Base-by-base conservation (phyloP, 2,888 invertebrate species). In the Agonum fuliginosum region DNA sequence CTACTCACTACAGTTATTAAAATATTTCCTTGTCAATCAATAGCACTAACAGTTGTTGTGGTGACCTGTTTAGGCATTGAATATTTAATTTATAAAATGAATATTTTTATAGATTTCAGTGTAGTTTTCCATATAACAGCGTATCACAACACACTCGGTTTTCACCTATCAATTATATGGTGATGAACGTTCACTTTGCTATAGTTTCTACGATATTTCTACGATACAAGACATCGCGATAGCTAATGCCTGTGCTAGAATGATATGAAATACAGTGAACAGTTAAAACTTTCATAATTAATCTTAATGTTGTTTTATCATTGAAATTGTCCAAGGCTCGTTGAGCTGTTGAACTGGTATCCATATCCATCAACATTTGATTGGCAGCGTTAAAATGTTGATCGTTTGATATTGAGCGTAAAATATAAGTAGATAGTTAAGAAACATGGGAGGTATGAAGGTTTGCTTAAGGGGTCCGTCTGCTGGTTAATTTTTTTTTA, bases 191-290 rank as follows among this genome's bases (percentile, higher is more conserved):
- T 51, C 51, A 22, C 51, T 20, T 48, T 24, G 24, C 51, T 51
- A 22, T 51, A 51, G 51, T 51, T 51, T 51, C 51, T 51, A 51
- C 51, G 24, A 51, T 51, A 51, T 51, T 51, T 51, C 51, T 51
- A 20, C 8, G 51, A 20, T 24, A 51, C 51, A 10, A 51, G 51
- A 20, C 19, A 19, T 6, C 20, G n/a, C n/a, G n/a, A 51, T 10
- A 5, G 14, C 1, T 41, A n/a, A 22, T n/a, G 4, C 46, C 6
- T 6, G 43, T n/a, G 14, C 43, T 43, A 20, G 19, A 19, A 48
- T 48, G 20, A 48, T 20, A 48, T 48, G 48, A 14, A n/a, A 48
- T 19, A 48, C 48, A 20, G n/a, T n/a, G n/a, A n/a, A n/a, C n/a
- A n/a, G n/a, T n/a, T 8, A 14, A 48, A 19, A 20, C 48, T 48